Evolutionary conservation across 2,113 vertebrate species (phyloP).

Genomic region (Lutjanus erythropterus): DNA sequence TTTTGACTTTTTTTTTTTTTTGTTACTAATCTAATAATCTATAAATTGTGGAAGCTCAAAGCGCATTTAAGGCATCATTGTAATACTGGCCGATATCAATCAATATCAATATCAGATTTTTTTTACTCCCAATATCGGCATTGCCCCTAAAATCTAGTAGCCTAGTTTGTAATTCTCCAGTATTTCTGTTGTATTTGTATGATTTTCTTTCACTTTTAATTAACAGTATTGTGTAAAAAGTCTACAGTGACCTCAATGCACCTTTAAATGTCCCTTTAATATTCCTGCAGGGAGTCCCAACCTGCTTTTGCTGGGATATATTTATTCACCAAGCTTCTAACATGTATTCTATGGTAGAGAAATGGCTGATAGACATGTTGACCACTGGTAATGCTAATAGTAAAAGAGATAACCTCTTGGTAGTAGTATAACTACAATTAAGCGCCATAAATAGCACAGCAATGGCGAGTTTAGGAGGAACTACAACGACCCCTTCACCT

Average conservation of each 20-base stretch:
- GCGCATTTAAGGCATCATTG: too few relatives aligned
- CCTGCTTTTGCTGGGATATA: not conserved
- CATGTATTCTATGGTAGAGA: not conserved
- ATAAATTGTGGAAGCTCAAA: too few relatives aligned
- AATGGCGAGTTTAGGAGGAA: slow-evolving; percentile 13
- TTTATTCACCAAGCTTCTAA: not conserved
- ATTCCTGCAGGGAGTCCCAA: not conserved
- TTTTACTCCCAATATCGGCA: too few relatives aligned
- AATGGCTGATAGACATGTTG: not conserved
- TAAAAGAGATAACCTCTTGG: not conserved
- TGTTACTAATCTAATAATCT: too few relatives aligned
- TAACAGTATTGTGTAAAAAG: not conserved
- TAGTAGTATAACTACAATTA: not conserved
- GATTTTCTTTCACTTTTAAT: not conserved
- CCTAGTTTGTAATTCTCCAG: not conserved
- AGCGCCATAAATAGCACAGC: not conserved
- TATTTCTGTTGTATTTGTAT: not conserved
- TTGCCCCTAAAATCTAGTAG: too few relatives aligned
- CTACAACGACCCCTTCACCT: slow-evolving; percentile 39
- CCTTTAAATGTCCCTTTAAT: not conserved
- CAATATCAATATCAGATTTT: too few relatives aligned
- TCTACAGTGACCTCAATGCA: not conserved
- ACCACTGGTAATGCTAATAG: too few relatives aligned
- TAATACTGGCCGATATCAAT: too few relatives aligned
- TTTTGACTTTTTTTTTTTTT: too few relatives aligned